Conservation (phyloP, 1,140 invertebrate species). For the Diorhabda elongata region DNA sequence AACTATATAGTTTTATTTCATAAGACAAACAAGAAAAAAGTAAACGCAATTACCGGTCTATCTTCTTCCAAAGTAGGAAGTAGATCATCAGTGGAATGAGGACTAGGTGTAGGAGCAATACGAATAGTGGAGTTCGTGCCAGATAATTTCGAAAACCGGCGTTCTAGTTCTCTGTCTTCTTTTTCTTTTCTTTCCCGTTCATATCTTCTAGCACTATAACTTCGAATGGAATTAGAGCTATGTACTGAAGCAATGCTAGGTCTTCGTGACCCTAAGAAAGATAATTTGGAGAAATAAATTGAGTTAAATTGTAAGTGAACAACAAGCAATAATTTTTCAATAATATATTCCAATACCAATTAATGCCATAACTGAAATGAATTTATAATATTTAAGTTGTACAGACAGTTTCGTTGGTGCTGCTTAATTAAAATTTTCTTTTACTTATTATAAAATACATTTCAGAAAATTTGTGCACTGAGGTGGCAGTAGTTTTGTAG, state of each 20-base stretch:
- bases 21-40: too few species aligned
- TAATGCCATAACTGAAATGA: too few species aligned
- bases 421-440: too few species aligned
- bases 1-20: too few species aligned
- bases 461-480: too few species aligned
- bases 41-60: conserved; percentile 55
- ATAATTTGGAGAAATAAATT: too few species aligned
- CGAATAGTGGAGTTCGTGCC: conserved; percentile 43
- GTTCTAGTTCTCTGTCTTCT: conserved; percentile 68
- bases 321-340: not conserved
- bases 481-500: too few species aligned
- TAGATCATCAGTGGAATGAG: conserved; percentile 72
- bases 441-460: too few species aligned
- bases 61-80: conserved; percentile 69
- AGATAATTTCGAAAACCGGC: conserved; percentile 61
- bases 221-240: conserved; percentile 72
- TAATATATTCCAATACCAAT: not conserved
- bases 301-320: not conserved
- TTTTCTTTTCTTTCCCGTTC: conserved; percentile 74
- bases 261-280: conserved; percentile 67
- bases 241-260: conserved; percentile 76
- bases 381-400: too few species aligned
- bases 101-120: conserved; percentile 64
- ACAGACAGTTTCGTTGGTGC: too few species aligned
- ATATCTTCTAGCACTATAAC: conserved; percentile 70